Evolutionary conservation across 2,888 invertebrate species (phyloP).

Genomic region (Pristionchus entomophagus): DNA sequence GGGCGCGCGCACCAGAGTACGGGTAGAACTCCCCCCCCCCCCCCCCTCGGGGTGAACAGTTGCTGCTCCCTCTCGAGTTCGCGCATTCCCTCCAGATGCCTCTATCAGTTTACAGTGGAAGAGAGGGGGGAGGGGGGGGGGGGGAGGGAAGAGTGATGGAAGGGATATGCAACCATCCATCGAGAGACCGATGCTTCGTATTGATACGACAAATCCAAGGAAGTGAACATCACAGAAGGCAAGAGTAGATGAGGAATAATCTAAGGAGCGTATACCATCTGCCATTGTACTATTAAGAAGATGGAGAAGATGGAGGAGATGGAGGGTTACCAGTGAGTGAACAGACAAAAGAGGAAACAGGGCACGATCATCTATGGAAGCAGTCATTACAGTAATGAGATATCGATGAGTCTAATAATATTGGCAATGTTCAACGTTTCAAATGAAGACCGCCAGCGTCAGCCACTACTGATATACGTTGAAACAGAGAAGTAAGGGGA

Average conservation of each 20-base stretch:
- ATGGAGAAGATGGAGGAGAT: no score
- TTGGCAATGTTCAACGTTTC: no score
- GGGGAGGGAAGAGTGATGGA: not conserved
- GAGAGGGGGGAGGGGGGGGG: not conserved
- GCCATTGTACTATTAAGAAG: not conserved
- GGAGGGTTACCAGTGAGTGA: not conserved
- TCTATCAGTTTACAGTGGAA: slow-evolving; percentile 30
- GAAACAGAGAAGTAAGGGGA: not conserved
- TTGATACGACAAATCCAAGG: not conserved
- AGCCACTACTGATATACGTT: not conserved
- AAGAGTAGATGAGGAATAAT: not conserved
- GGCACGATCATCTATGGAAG: no score
- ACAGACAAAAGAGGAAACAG: no score
- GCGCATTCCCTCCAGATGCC: slow-evolving; percentile 24
- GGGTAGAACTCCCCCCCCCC: no score
- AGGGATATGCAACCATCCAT: slow-evolving; percentile 2
- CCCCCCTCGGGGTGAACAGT: slow-evolving; percentile 1
- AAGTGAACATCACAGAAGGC: not conserved
- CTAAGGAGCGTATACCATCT: not conserved
- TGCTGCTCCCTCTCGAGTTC: slow-evolving; percentile 3
- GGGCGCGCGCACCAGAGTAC: no score
- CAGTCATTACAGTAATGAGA: no score
- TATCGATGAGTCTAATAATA: no score
- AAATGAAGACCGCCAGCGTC: not conserved
- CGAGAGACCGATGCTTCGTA: slow-evolving; percentile 6